Evolutionary conservation across 2,113 vertebrate genomes (phyloP).

Genomic region (Eulemur macaco): DNA sequence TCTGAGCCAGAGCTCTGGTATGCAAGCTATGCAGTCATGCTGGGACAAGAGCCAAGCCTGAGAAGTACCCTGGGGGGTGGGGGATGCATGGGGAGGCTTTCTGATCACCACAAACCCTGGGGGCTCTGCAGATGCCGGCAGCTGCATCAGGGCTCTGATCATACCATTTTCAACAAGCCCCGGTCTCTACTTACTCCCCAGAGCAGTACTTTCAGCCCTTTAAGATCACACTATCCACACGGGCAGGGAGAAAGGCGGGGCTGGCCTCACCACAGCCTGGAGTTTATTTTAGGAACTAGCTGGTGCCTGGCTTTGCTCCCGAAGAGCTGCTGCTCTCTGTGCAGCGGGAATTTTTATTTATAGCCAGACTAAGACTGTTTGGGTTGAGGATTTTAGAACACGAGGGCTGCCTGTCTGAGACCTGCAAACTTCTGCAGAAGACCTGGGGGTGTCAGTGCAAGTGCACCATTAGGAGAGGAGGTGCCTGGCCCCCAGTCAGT

Average conservation of each 20-base stretch:
- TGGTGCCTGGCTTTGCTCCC: conserved; percentile 37
- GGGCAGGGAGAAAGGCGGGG: neutral
- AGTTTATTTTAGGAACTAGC: conserved; percentile 71
- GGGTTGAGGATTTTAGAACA: neutral
- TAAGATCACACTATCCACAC: neutral
- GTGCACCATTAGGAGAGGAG: neutral
- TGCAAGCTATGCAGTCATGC: conserved; percentile 81
- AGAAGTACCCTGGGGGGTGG: conserved; percentile 51
- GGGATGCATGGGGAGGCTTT: conserved; percentile 57
- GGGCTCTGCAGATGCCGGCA: neutral
- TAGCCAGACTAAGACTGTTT: conserved; percentile 24
- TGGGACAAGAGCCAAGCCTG: conserved; percentile 80
- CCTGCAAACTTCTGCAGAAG: neutral
- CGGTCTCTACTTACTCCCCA: neutral
- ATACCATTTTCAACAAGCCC: rapidly evolving
- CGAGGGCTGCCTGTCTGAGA: neutral
- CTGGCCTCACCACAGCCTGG: neutral
- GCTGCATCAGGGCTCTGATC: conserved; percentile 41
- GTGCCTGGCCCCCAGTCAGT: neutral
- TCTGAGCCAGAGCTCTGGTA: conserved; percentile 77
- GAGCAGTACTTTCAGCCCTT: neutral
- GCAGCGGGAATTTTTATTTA: conserved; percentile 53
- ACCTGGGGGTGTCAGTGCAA: neutral
- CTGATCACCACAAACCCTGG: conserved; percentile 79
- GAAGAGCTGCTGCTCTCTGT: neutral